Evolutionary conservation across 1,140 invertebrate species (phyloP), one percentile per base, ranked within the genome.

Genomic region (Brachionus rubens): DNA sequence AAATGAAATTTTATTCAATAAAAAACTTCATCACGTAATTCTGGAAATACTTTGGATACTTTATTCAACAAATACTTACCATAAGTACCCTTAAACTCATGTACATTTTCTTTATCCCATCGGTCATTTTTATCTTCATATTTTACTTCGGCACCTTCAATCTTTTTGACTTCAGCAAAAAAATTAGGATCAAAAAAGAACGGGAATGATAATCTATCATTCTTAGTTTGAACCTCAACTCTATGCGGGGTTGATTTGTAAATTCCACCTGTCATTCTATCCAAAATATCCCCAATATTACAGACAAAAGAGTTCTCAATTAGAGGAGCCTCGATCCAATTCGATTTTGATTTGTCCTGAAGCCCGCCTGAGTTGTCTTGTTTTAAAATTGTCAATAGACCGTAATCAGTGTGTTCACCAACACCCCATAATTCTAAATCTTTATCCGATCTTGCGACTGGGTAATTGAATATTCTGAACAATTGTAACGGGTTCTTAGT

Each of bases 271-370:
- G 91, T 92, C 91, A 91, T 92, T 43, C 87, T 86, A 50, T 90
- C 89, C 40, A 93, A 81, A 52, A 92, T 86, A 80, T 92, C 90
- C 21, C 91, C 91, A 24, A 89, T 88, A 79, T 91, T 91, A 30
- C 92, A 87, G 16, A 92, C 83, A 78, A 92, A 89, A 9, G 91
- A 89, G 33, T 90, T 90, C 0, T 90, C 90, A 30, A 92, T 85
- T 80, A 91, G 90, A 0, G 90, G 89, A 0, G 91, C 91, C 28
- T 88, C 86, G 78, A 89, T 86, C 90, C 91, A 93, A 77, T 88
- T 88, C 24, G 88, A 88, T 76, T 89, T 88, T 54, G 86, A 85
- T 62, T 77, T 78, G 10, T 83, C 79, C 80, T 84, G 78, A 10
- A 70, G 21, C 14, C 48, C 68, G 0, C 68, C 68, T 3, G 14